Percentiles rank a stretch among this genome's conserved stretches.
These are phyloP conservation scores for Sarcophaga bullata DNA, from an alignment of 1,140 invertebrate genomes.

Conservation along the genomic window DNA sequence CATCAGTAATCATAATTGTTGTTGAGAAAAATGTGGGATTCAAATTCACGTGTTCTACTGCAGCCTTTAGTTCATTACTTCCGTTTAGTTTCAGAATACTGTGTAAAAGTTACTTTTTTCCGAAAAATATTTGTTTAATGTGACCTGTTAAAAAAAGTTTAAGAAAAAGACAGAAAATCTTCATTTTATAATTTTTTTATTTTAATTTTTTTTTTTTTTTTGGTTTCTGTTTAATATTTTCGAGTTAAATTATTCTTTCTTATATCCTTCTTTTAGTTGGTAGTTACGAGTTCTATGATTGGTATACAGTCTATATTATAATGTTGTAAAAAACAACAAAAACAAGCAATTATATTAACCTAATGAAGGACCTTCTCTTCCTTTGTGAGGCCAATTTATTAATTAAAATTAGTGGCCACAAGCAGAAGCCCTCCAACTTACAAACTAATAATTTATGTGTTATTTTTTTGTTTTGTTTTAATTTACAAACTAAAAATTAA, in stretches of 20 bases:
- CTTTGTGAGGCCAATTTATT: background rate
- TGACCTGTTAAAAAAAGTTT: background rate
- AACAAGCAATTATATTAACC: conserved; percentile 34
- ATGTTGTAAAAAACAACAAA: conserved; percentile 33
- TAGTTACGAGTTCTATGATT: no score
- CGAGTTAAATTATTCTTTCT: background rate
- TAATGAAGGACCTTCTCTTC: background rate
- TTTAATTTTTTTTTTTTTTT: background rate
- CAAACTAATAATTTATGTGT: conserved; percentile 24
- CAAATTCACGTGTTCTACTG: no score
- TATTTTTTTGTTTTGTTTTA: background rate
- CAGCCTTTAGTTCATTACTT: no score
- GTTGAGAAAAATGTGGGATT: no score
- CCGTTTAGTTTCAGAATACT: no score
- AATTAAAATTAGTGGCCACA: background rate
- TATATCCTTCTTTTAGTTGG: background rate
- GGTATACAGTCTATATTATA: conserved; percentile 27
- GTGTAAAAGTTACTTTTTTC: no score
- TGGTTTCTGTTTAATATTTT: conserved; percentile 1
- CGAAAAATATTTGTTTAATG: no score
- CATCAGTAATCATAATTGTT: no score
- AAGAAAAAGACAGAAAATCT: background rate
- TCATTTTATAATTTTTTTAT: background rate
- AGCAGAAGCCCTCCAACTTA: conserved; percentile 27
- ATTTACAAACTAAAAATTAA: background rate